Conservation (phyloP, 2,113 vertebrate species). For the Vanacampus margaritifer region DNA sequence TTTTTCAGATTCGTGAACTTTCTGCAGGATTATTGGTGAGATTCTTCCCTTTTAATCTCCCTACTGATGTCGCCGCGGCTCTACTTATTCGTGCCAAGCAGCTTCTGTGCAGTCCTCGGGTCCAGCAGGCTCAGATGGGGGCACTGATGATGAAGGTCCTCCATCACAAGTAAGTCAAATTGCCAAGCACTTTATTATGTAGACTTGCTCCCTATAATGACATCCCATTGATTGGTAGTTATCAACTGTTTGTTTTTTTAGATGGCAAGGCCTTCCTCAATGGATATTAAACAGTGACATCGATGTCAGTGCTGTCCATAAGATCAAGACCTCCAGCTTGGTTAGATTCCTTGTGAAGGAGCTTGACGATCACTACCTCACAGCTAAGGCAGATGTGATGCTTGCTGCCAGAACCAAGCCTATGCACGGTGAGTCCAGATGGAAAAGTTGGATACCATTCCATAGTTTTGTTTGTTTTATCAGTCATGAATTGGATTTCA, state of each 20-base stretch:
- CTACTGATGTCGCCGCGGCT: slow-evolving; percentile 48
- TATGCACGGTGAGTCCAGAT: slow-evolving; percentile 71
- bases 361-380: slow-evolving; percentile 74
- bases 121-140: slow-evolving; percentile 83
- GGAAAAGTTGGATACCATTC: not conserved
- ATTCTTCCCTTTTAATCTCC: slow-evolving; percentile 74
- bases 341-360: slow-evolving; percentile 67
- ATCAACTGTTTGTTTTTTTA: slow-evolving; percentile 27
- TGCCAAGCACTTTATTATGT: not conserved
- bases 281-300: slow-evolving; percentile 31
- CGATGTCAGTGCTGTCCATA: not conserved
- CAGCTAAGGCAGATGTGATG: slow-evolving; percentile 75
- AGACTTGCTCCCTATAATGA: not conserved
- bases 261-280: slow-evolving; percentile 48
- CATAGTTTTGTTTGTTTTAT: not conserved
- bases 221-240: not conserved
- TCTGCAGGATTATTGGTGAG: slow-evolving; percentile 74
- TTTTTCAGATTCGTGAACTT: slow-evolving; percentile 81
- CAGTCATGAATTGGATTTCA: slow-evolving; percentile 35
- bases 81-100: slow-evolving; percentile 67
- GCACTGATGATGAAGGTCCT: slow-evolving; percentile 78
- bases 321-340: slow-evolving; percentile 41
- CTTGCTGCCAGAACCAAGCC: slow-evolving; percentile 74
- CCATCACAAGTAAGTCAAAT: slow-evolving; percentile 77
- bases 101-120: slow-evolving; percentile 77